Percentiles rank a stretch among this genome's conserved stretches.
phyloP scores from a whole-genome alignment of 2,797 vertebrate genomes.

The Microctenopoma lineatum region DNA sequence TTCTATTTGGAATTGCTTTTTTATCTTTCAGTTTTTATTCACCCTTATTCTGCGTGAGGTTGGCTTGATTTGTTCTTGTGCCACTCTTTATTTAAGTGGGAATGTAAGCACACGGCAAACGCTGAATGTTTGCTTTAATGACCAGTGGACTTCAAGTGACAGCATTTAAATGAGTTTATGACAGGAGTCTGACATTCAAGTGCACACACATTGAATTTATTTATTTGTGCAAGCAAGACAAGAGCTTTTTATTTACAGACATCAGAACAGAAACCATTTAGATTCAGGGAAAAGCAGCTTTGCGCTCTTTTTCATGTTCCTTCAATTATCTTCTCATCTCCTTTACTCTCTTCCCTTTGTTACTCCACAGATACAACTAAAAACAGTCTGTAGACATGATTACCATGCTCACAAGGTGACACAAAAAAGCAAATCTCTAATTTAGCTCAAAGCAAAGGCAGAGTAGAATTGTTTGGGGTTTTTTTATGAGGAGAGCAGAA shows the following conservation, averaged over 20 bases:
- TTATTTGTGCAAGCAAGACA: neutral
- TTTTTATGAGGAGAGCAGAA: neutral
- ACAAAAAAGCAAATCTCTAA: too few species aligned
- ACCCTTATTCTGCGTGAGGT: neutral
- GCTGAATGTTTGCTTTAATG: conserved; percentile 23
- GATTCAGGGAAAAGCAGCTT: neutral
- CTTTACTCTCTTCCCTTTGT: neutral
- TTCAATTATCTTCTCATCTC: too few species aligned
- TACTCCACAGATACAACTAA: neutral
- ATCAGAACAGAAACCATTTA: conserved; percentile 2
- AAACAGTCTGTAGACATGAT: neutral
- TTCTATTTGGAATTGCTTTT: too few species aligned
- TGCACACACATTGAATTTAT: neutral
- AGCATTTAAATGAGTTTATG: conserved; percentile 12
- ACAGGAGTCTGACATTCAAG: neutral
- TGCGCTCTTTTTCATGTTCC: neutral
- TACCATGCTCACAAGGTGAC: too few species aligned
- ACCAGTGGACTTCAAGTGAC: conserved; percentile 4
- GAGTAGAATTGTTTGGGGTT: too few species aligned
- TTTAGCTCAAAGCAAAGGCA: too few species aligned
- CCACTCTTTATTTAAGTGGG: conserved; percentile 18
- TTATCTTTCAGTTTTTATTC: neutral
- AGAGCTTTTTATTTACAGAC: conserved; percentile 3
- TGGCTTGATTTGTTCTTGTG: too few species aligned
- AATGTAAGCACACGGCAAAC: conserved; percentile 10